These are phyloP conservation scores for Hydropsyche betteni DNA, from an alignment of 2,888 invertebrate genomes.

Conservation along the genomic window DNA sequence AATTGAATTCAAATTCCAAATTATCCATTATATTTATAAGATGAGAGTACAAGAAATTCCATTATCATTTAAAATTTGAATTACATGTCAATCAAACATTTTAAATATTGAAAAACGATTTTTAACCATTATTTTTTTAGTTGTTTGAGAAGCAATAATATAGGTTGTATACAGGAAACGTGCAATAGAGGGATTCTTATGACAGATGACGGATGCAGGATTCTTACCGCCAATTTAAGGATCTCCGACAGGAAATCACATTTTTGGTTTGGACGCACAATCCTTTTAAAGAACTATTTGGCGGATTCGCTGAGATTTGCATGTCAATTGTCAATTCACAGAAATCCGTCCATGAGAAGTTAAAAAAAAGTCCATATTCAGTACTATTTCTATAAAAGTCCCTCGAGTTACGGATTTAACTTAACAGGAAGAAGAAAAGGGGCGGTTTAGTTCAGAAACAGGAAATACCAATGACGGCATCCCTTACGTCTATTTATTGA, in stretches of 20 bases:
- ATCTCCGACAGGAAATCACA: constrained; percentile 27
- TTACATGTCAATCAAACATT: too few species aligned
- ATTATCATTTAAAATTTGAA: too few species aligned
- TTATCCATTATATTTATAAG: too few species aligned
- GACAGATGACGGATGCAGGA: constrained; percentile 40
- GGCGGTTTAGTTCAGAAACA: constrained; percentile 38
- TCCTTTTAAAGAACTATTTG: too few species aligned
- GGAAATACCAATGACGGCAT: constrained; percentile 41
- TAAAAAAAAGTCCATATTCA: too few species aligned
- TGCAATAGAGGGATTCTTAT: constrained; percentile 27
- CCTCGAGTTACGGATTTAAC: constrained; percentile 34
- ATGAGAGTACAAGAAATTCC: too few species aligned
- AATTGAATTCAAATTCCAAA: too few species aligned
- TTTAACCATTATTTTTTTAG: neutral
- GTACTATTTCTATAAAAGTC: neutral
- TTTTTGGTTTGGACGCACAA: too few species aligned
- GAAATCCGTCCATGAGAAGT: neutral
- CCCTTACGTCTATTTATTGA: constrained; percentile 12
- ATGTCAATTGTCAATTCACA: too few species aligned
- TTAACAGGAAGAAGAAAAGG: constrained; percentile 39
- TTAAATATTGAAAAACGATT: neutral
- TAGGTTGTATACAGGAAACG: constrained; percentile 31
- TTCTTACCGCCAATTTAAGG: constrained; percentile 35
- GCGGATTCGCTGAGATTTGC: too few species aligned
- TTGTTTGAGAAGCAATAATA: constrained; percentile 6